Evolutionary conservation across 2,113 vertebrate genomes (phyloP).

Genomic region (Oreotrochilus melanogaster): DNA sequence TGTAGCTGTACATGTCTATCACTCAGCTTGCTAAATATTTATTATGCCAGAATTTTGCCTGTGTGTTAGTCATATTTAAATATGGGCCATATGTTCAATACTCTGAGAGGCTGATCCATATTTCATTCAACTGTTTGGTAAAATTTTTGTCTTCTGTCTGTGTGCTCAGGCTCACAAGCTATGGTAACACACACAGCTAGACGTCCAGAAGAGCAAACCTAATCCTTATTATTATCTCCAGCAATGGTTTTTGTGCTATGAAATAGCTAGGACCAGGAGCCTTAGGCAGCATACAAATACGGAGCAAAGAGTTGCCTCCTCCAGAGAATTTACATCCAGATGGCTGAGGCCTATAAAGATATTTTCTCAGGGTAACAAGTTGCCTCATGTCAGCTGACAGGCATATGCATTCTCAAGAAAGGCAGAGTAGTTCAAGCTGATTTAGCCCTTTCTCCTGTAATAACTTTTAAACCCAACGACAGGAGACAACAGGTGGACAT

Average conservation of each 20-base stretch:
- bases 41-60: not conserved
- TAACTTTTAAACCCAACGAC: slow-evolving; percentile 30
- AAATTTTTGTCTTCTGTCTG: not conserved
- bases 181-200: not conserved
- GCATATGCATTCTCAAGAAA: slow-evolving; percentile 45
- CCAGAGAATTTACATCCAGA: slow-evolving; percentile 47
- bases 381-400: slow-evolving; percentile 30
- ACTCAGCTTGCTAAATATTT: slow-evolving; percentile 17
- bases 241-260: not conserved
- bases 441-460: slow-evolving; percentile 42
- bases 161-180: not conserved
- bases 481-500: slow-evolving; percentile 57
- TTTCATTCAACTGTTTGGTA: slow-evolving; percentile 49
- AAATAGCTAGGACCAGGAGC: not conserved
- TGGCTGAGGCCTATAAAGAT: slow-evolving; percentile 32
- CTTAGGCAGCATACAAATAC: not conserved
- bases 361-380: slow-evolving; percentile 62
- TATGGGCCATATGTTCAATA: not conserved
- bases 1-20: not conserved
- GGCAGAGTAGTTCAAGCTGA: slow-evolving; percentile 35
- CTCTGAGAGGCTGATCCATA: not conserved
- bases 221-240: not conserved
- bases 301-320: slow-evolving; percentile 15
- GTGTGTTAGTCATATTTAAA: slow-evolving; percentile 27
- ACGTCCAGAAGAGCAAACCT: not conserved